These are phyloP conservation scores for Leuctra nigra DNA, from an alignment of 2,888 invertebrate genomes.

Conservation along the genomic window DNA sequence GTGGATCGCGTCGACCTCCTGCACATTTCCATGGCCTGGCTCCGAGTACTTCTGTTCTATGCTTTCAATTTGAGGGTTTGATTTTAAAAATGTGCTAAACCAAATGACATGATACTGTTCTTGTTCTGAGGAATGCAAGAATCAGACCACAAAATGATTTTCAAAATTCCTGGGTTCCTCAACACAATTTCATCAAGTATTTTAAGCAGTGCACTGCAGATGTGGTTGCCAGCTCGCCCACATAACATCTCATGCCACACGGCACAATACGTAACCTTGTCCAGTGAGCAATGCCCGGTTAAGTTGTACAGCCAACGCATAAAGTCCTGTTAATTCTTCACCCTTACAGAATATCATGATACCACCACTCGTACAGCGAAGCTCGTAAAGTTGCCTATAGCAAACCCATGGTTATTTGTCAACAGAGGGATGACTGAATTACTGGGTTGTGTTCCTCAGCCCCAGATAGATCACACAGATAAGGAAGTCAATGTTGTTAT, in stretches of 20 bases:
- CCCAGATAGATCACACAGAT: no score
- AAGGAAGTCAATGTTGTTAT: no score
- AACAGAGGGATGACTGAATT: no score
- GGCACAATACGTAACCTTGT: background rate
- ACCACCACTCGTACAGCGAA: no score
- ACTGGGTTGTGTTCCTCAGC: no score
- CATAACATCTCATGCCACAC: background rate
- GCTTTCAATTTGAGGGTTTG: conserved; percentile 1
- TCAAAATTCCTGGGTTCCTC: background rate
- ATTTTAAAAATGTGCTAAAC: background rate
- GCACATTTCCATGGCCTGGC: conserved; percentile 1
- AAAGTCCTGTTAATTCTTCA: no score
- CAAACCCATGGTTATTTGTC: no score
- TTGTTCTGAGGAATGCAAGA: conserved; percentile 26
- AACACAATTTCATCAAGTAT: background rate
- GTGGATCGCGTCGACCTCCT: background rate
- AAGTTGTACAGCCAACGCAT: background rate
- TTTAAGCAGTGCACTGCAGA: background rate
- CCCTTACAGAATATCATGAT: no score
- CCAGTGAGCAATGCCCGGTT: background rate
- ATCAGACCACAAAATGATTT: conserved; percentile 26
- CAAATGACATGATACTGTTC: conserved; percentile 21
- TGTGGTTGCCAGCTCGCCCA: background rate
- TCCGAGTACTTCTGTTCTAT: conserved; percentile 1
- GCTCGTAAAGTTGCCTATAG: no score